phyloP scores from a whole-genome alignment of 1,140 invertebrate genomes.

The Adoxophyes honmai region DNA sequence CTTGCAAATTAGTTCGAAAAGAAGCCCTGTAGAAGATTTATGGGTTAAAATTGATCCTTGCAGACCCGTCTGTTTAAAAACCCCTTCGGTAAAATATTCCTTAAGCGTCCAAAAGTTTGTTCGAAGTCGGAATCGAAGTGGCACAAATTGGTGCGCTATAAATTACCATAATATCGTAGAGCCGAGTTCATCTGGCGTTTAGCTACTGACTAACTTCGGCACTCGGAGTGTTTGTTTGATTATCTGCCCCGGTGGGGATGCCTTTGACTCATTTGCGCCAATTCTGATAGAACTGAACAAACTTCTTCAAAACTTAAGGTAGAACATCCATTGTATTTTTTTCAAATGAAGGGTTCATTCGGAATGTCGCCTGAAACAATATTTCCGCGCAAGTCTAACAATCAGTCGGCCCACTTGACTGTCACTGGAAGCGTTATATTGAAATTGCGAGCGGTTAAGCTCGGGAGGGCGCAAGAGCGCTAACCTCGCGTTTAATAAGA shows the following conservation, averaged over 20 bases:
- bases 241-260: slow-evolving; percentile 30
- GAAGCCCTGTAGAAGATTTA: slow-evolving; percentile 30
- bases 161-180: slow-evolving; percentile 53
- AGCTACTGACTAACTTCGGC: slow-evolving; percentile 34
- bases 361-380: background rate
- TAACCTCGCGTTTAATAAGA: slow-evolving; percentile 83
- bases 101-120: slow-evolving; percentile 33
- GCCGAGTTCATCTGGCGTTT: slow-evolving; percentile 54
- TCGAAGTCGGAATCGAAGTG: slow-evolving; percentile 41
- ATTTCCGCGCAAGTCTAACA: slow-evolving; percentile 5
- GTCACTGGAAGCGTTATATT: slow-evolving; percentile 78
- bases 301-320: too few relatives aligned
- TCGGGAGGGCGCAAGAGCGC: slow-evolving; percentile 59
- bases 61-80: slow-evolving; percentile 25
- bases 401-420: slow-evolving; percentile 6
- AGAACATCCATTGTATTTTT: background rate
- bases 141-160: slow-evolving; percentile 48
- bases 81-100: slow-evolving; percentile 38
- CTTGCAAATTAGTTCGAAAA: background rate
- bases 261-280: slow-evolving; percentile 47
- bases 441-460: slow-evolving; percentile 79
- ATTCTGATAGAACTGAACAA: slow-evolving; percentile 28
- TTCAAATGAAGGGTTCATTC: background rate
- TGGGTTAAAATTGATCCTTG: slow-evolving; percentile 33
- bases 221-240: slow-evolving; percentile 48